Evolutionary conservation across 2,797 vertebrate genomes (phyloP).

Genomic region (Spea hammondii): DNA sequence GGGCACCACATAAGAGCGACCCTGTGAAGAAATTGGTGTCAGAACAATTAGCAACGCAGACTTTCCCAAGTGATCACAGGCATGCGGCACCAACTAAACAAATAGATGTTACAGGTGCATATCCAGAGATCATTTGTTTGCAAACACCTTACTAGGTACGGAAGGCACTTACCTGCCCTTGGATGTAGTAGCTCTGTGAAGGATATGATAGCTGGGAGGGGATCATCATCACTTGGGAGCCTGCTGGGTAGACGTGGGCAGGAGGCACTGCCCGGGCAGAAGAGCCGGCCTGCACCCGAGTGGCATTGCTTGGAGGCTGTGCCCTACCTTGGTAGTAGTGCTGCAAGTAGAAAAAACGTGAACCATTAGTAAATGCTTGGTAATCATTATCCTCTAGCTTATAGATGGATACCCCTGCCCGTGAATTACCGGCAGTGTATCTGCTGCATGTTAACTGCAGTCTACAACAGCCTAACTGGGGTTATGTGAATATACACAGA

Average conservation of each 20-base stretch:
- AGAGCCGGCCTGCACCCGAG: constrained; percentile 80
- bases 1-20: constrained; percentile 87
- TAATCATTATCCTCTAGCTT: no score
- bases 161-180: constrained; percentile 79
- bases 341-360: constrained; percentile 65
- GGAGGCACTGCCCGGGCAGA: constrained; percentile 84
- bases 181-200: constrained; percentile 89
- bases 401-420: no score
- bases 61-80: no score
- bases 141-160: background rate
- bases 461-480: no score
- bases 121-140: no score
- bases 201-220: constrained; percentile 86
- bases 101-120: no score
- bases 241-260: constrained; percentile 87
- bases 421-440: no score
- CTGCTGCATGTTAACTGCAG: no score
- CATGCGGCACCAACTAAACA: no score
- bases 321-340: constrained; percentile 87
- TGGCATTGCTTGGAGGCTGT: constrained; percentile 80
- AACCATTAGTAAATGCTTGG: background rate
- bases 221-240: constrained; percentile 98
- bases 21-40: constrained; percentile 54
- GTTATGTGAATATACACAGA: no score
- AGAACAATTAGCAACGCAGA: no score